phyloP scores from a whole-genome alignment of 2,888 invertebrate species.

The Spisula solida region DNA sequence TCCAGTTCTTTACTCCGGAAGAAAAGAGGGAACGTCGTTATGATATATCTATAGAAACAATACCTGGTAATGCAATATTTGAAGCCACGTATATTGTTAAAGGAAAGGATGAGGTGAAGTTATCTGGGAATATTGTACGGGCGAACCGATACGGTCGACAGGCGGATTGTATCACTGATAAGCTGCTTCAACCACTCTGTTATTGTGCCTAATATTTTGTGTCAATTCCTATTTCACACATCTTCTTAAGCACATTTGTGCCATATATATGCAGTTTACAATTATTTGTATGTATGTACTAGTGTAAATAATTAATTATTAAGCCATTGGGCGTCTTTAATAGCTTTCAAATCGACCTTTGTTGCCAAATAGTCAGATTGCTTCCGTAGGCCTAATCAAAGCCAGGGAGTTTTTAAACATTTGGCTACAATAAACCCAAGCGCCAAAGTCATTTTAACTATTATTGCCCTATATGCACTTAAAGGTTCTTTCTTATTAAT shows the following conservation, averaged over 20 bases:
- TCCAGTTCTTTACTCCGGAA: slow-evolving; percentile 66
- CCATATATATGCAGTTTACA: background rate
- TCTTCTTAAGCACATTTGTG: background rate
- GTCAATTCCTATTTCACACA: background rate
- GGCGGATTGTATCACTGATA: slow-evolving; percentile 59
- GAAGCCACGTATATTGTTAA: slow-evolving; percentile 54
- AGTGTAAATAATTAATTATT: background rate
- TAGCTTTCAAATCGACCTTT: no score
- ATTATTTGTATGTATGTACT: background rate
- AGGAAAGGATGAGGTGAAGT: background rate
- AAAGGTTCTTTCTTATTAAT: no score
- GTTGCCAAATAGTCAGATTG: no score
- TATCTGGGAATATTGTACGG: slow-evolving; percentile 57
- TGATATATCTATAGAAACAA: slow-evolving; percentile 56
- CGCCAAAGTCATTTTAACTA: no score
- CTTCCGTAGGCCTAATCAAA: no score
- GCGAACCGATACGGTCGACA: slow-evolving; percentile 67
- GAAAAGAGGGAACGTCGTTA: slow-evolving; percentile 45
- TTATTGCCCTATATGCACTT: no score
- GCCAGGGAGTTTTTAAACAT: no score
- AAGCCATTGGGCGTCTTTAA: no score
- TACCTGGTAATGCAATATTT: slow-evolving; percentile 63
- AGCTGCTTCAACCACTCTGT: slow-evolving; percentile 59
- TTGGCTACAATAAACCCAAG: no score
- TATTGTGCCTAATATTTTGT: slow-evolving; percentile 44